Percentiles rank a stretch among this genome's conserved stretches.
phyloP scores from a whole-genome alignment of 2,888 invertebrate species.

The Strigamia crassipes region DNA sequence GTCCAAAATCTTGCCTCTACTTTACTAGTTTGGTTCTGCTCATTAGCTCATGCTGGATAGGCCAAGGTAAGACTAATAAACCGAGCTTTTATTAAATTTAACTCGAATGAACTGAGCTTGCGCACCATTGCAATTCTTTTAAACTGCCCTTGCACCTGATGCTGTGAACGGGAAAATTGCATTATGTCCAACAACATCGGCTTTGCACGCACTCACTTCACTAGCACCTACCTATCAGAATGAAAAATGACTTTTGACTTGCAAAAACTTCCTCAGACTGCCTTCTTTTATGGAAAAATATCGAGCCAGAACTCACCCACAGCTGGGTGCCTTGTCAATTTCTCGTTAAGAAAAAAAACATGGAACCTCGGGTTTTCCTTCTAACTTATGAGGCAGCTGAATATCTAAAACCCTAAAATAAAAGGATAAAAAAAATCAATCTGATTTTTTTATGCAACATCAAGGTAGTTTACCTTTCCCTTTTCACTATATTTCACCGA shows the following conservation, averaged over 20 bases:
- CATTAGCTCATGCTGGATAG: slow-evolving; percentile 17
- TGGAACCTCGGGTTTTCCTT: neutral
- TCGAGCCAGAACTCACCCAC: slow-evolving; percentile 7
- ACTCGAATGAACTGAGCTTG: neutral
- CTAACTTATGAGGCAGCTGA: slow-evolving; percentile 1
- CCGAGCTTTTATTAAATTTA: slow-evolving; percentile 2
- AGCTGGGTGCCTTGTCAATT: slow-evolving; percentile 26
- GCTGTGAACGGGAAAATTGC: slow-evolving; percentile 20
- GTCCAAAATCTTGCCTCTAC: slow-evolving; percentile 30
- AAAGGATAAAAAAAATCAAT: neutral
- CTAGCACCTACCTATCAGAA: slow-evolving; percentile 5
- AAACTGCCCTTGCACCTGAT: slow-evolving; percentile 12
- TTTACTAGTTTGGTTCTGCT: slow-evolving; percentile 17
- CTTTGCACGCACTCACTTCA: slow-evolving; percentile 5
- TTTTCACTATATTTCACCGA: neutral
- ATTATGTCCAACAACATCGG: slow-evolving; percentile 15
- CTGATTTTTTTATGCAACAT: neutral
- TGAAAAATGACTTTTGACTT: slow-evolving; percentile 27
- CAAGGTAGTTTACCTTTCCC: neutral
- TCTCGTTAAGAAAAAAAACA: slow-evolving; percentile 14
- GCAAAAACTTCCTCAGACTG: neutral
- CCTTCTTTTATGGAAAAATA: neutral
- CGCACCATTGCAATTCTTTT: slow-evolving; percentile 17
- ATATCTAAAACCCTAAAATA: neutral
- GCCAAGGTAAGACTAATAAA: slow-evolving; percentile 12